Evolutionary conservation across 2,113 vertebrate species (phyloP).

Genomic region (Antechinus stuartii): DNA sequence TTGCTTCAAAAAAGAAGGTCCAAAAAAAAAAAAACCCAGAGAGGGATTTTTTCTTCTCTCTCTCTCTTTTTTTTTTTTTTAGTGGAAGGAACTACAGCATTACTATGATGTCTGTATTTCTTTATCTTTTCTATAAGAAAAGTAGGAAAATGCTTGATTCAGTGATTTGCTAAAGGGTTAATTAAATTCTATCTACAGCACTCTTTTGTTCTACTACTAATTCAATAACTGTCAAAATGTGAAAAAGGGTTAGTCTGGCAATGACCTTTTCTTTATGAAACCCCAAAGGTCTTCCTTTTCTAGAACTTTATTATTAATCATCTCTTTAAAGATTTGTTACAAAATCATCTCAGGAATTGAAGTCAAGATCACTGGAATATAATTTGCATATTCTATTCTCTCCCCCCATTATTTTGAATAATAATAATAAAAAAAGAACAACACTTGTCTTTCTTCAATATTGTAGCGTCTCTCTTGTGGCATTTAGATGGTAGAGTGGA

Average conservation of each 20-base stretch:
- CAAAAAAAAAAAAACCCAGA: not conserved
- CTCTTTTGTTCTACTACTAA: not conserved
- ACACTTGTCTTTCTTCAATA: not conserved
- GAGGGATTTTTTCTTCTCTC: not conserved
- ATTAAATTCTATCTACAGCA: not conserved
- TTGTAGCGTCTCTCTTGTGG: not conserved
- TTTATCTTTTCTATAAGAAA: not conserved
- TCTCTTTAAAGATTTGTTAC: not conserved
- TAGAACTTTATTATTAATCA: not conserved
- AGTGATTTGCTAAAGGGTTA: not conserved
- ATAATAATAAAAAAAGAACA: not conserved
- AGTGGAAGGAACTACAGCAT: not conserved
- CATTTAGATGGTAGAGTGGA: not conserved
- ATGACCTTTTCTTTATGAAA: not conserved
- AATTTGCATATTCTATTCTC: not conserved
- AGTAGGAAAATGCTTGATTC: not conserved
- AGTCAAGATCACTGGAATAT: not conserved
- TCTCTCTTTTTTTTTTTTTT: not conserved
- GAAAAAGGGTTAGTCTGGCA: not conserved
- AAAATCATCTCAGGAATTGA: not conserved
- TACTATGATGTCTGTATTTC: not conserved
- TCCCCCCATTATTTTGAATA: not conserved
- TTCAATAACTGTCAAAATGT: not conserved
- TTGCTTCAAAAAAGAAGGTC: not conserved
- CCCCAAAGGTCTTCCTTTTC: not conserved